A percentile compares a stretch with the other conserved stretches of the same genome.
Evolutionary conservation across 2,113 vertebrate genomes (phyloP).

Genomic region (Origma solitaria): DNA sequence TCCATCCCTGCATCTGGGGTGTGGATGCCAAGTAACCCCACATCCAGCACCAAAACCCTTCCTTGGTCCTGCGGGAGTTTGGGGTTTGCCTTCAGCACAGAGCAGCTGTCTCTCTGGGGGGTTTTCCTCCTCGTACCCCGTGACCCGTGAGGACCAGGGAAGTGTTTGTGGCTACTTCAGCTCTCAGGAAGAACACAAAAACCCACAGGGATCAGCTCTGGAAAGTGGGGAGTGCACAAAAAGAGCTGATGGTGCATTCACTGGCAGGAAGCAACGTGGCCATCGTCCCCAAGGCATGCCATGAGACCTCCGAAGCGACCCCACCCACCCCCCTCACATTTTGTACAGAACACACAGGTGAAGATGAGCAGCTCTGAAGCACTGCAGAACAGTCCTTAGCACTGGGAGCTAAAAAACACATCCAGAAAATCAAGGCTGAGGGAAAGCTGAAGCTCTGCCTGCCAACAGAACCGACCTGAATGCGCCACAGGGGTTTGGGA

Average conservation of each 20-base stretch:
- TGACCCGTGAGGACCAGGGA: neutral
- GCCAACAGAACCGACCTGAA: neutral
- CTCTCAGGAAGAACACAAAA: neutral
- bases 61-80: neutral
- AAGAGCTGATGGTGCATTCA: neutral
- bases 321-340: neutral
- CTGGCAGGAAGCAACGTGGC: neutral
- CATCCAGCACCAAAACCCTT: neutral
- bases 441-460: neutral
- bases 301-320: neutral
- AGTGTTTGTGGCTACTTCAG: neutral
- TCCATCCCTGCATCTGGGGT: neutral
- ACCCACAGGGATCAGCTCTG: accelerated
- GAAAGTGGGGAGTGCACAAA: neutral
- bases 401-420: neutral
- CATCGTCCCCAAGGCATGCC: neutral
- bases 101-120: neutral
- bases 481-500: neutral
- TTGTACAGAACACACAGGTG: slow-evolving; percentile 14
- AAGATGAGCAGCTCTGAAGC: neutral
- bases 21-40: neutral
- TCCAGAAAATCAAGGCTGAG: neutral
- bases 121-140: neutral
- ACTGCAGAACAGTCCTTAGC: neutral
- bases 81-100: neutral